Evolutionary conservation across 2,888 invertebrate species (phyloP), one percentile per base, ranked within the genome.

Genomic region (Gonocerus acuteangulatus): DNA sequence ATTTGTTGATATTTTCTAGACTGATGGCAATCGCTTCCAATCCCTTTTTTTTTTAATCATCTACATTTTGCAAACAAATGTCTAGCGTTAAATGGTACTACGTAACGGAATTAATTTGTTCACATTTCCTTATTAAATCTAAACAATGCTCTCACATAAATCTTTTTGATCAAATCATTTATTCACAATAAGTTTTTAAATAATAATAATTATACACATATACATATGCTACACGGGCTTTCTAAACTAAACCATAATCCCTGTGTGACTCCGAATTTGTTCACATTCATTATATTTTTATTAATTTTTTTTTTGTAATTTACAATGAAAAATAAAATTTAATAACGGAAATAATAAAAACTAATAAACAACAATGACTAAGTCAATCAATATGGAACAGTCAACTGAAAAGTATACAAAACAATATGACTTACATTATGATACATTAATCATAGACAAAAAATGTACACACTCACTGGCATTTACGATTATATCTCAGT

Each of bases 251-350:
- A 69, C 69, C 63, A 63, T 65, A 65, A 68, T 76, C 77, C 78
- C 77, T 78, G 78, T 77, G 72, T 74, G 69, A 66, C 74, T 77
- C 77, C 77, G 77, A 77, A 77, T 77, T 77, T 77, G 77, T 75
- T 65, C 61, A 64, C 57, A 57, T 57, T 2, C 47, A 23, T 39
- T 21, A 57, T 34, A 57, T 45, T 57, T 57, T 57, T 57, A 22
- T 56, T 27, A 4, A 2, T 44, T 16, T 44, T 42, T 54, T 45
- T 45, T 45, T 45, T 32, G 47, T 44, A 23, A 54, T 62, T 44
- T 62, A 45, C 23, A 59, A 52, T 39, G 42, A 56, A 61, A 39
- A 59, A 48, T 39, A 48, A 59, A 48, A 36, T 34, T 22, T 23
- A 32, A 23, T 47, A 47, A 51, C 34, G 51, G 32, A 48, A 59